Evolutionary conservation across 35 echinoderm and acorn worm genomes (phyloP), one percentile per base, ranked within the genome.

Genomic region (Ptychodera flava): DNA sequence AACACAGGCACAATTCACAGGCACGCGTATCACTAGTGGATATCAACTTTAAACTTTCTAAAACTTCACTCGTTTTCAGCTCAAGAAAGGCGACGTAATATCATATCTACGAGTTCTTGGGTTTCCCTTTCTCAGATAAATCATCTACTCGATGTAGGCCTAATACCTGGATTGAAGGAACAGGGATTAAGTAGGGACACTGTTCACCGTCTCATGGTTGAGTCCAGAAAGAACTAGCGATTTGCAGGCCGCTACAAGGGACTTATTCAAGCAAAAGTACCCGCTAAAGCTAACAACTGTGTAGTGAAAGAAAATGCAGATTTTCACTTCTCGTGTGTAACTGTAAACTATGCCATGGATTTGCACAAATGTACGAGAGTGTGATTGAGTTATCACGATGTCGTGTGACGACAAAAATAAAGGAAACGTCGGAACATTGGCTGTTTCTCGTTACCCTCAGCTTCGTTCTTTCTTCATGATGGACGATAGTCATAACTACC

Each of bases 391-490:
- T 6, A 31, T 82, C 0, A 78, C 28, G 16, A 15, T 38, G 14
- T 90, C 81, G 6, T 31, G 1, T 22, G 88, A 90, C 35, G 77
- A 80, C 16, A 90, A 83, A 80, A 90, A 85, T 37, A 89, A 89
- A 35, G 1, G 82, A 16, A 10, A 14, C 27, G 80, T 89, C 16
- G 88, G 88, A 32, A 89, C 37, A 15, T 6, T 90, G 0, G 88
- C 82, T 16, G 88, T 85, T 27, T 83, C 38, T 31, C 0, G 82
- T 1, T 90, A 90, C 76, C 88, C 84, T 31, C 88, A 90, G 34
- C 27, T 90, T 22, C 52, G 35, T 0, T 32, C 35, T 0, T 33
- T 85, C 45, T 90, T 85, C 52, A 81, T 38, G 36, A 35, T 34
- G 0, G 1, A 32, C 1, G 88, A 90, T n/a, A 75, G 28, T 16